Percentiles rank a stretch among this genome's conserved stretches.
Evolutionary conservation across 2,888 invertebrate genomes (phyloP).

Genomic region (Folsomia manolachei): DNA sequence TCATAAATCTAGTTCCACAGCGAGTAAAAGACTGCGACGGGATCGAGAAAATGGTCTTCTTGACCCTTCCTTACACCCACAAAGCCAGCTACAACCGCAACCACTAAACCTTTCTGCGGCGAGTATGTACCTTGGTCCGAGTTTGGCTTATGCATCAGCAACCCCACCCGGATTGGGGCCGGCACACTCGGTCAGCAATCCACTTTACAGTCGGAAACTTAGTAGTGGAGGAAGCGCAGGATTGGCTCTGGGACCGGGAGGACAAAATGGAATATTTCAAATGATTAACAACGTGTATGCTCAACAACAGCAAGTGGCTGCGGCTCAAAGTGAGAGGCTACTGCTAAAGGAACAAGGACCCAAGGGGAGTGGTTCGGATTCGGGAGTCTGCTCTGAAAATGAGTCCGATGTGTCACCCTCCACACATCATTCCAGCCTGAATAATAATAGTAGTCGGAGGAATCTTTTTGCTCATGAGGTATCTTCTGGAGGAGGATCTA

Average conservation of each 20-base stretch:
- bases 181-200: background rate
- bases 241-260: background rate
- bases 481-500: slow-evolving; percentile 28
- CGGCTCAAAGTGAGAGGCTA: slow-evolving; percentile 27
- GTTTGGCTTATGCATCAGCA: background rate
- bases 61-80: background rate
- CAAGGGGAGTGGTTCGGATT: slow-evolving; percentile 47
- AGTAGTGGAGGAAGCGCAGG: background rate
- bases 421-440: slow-evolving; percentile 17
- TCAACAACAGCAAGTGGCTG: slow-evolving; percentile 2
- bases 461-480: slow-evolving; percentile 38
- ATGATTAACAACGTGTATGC: background rate
- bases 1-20: background rate
- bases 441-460: slow-evolving; percentile 22
- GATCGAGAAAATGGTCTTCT: background rate
- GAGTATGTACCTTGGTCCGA: background rate
- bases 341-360: slow-evolving; percentile 11
- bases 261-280: background rate
- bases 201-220: background rate
- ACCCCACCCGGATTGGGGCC: background rate
- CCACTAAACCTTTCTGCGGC: background rate
- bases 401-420: slow-evolving; percentile 46
- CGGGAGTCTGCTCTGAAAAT: slow-evolving; percentile 49
- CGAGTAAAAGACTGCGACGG: slow-evolving; percentile 4
- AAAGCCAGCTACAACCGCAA: background rate